These are phyloP conservation scores for Vicugna pacos DNA, from an alignment of 2,113 vertebrate species.

Conservation along the genomic window DNA sequence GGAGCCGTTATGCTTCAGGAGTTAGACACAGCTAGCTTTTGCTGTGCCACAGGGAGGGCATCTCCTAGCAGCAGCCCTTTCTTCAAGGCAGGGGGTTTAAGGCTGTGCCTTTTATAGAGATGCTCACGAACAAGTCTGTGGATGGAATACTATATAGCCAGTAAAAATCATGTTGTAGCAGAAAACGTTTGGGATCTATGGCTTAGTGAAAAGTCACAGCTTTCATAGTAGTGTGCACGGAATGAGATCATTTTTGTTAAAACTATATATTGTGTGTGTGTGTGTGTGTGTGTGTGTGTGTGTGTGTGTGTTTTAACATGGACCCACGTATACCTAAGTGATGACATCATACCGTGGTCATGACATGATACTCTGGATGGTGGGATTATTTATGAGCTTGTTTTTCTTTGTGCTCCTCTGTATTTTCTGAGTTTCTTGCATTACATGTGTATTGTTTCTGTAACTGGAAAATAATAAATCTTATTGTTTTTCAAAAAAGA, in stretches of 20 bases:
- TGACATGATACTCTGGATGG: too few species aligned
- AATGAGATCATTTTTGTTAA: background rate
- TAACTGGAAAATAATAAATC: too few species aligned
- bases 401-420: too few species aligned
- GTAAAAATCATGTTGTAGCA: background rate
- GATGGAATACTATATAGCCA: background rate
- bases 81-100: background rate
- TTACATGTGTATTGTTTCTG: too few species aligned
- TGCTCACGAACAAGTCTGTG: background rate
- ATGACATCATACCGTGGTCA: too few species aligned
- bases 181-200: background rate
- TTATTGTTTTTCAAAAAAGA: too few species aligned
- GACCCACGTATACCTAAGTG: too few species aligned
- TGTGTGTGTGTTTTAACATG: too few species aligned
- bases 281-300: too few species aligned
- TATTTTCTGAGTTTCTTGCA: too few species aligned
- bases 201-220: background rate
- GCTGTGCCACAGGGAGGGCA: rapidly evolving
- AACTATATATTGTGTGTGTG: too few species aligned
- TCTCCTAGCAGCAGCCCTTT: background rate
- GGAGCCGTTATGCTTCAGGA: background rate
- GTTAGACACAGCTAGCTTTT: background rate
- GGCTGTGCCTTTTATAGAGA: background rate
- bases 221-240: background rate
- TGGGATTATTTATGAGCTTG: too few species aligned